Percentiles rank a stretch among this genome's conserved stretches.
Conservation (phyloP, 2,113 vertebrate species). For the Menidia beryllina region DNA sequence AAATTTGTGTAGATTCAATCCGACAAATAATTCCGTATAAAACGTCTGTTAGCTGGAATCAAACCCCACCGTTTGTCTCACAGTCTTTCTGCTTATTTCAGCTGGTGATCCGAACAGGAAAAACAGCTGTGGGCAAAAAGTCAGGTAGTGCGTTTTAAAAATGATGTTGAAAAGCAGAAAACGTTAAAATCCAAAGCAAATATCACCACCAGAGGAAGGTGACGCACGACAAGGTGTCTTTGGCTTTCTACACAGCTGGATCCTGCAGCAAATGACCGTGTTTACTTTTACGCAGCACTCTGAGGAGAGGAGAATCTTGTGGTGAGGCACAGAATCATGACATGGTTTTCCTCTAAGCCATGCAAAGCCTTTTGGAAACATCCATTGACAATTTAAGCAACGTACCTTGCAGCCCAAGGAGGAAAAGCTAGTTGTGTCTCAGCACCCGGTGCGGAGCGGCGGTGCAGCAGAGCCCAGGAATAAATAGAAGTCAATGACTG, state of each 20-base stretch:
- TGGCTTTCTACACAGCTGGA: not conserved
- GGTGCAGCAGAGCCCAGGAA: constrained; percentile 34
- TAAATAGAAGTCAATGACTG: constrained; percentile 66
- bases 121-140: constrained; percentile 6
- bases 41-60: not conserved
- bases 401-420: constrained; percentile 25
- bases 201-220: not conserved
- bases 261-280: constrained; percentile 6
- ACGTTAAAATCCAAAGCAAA: not conserved
- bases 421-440: not conserved
- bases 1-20: constrained; percentile 36
- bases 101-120: not conserved
- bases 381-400: too few species aligned
- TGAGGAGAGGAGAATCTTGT: not conserved
- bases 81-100: constrained; percentile 10
- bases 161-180: not conserved
- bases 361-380: not conserved
- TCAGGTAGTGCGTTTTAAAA: constrained; percentile 6
- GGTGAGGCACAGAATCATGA: not conserved
- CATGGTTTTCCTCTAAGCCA: not conserved
- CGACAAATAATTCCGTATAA: constrained; percentile 5
- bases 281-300: constrained; percentile 40
- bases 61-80: not conserved
- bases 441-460: not conserved
- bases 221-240: not conserved